Evolutionary conservation across 1,140 invertebrate genomes (phyloP), one percentile per base, ranked within the genome.

Genomic region (Plectrocnemia conspersa): DNA sequence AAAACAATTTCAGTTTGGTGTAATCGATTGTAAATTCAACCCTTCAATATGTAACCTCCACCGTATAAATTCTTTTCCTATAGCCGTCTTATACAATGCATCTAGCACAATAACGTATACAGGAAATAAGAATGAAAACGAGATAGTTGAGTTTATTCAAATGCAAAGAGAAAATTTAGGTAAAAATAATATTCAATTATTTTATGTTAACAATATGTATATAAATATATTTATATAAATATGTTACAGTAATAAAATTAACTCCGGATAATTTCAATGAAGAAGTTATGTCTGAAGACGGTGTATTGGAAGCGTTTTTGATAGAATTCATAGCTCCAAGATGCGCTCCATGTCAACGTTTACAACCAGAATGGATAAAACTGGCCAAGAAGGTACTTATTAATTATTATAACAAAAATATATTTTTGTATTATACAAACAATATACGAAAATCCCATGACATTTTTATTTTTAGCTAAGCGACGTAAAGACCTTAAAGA

Each of bases 311-410:
- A 45, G 13, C 33, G n/a, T 15, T 72, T 76, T 66, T 84, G 16
- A 77, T 91, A 44, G 88, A 90, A 70, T 91, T 82, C 67, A 90
- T 86, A 67, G 88, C 86, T 3, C 82, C 86, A 0, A 81, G 81
- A 70, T 91, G 88, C 68, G 80, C 79, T 25, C 86, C 89, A 62
- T 91, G 89, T 67, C 87, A 89, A 67, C 70, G 79, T 22, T 69
- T 90, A 47, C 85, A 84, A 25, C 73, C 77, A 11, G 69, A 82
- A 68, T 90, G 87, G 88, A 72, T 86, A 19, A 77, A 80, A 66
- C 66, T 91, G 41, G 86, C 86, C 9, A 76, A 78, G 64, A 76
- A 85, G 61, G 69, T 71, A 63, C 11, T 44, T 19, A 23, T 22
- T n/a, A 29, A 35, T 22, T 49, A 35, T 54, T 54, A 47, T 57